phyloP scores from a whole-genome alignment of 2,888 invertebrate genomes.

The Aporophyla lueneburgensis region DNA sequence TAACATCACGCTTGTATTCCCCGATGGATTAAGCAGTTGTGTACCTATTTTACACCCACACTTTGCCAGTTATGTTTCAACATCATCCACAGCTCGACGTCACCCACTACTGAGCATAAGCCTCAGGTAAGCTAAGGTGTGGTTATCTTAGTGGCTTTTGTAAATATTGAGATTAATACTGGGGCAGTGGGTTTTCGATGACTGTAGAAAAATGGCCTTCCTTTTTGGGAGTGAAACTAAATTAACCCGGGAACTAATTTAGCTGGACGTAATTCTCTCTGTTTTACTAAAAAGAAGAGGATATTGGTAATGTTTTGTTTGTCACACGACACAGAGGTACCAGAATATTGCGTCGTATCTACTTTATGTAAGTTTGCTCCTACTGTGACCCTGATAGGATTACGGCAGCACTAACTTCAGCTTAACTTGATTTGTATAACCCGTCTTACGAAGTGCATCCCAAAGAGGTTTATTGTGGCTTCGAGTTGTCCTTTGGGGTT shows the following conservation, averaged over 20 bases:
- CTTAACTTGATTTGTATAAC: conserved; percentile 11
- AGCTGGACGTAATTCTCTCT: background rate
- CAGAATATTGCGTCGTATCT: background rate
- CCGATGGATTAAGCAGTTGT: background rate
- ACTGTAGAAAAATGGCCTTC: background rate
- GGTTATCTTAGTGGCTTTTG: background rate
- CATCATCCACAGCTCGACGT: no score
- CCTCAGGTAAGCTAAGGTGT: background rate
- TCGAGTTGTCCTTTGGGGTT: background rate
- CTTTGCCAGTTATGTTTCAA: no score
- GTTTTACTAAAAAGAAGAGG: background rate
- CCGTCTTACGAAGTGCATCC: conserved; percentile 23
- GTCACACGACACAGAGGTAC: no score
- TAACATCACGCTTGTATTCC: background rate
- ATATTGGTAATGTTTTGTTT: background rate
- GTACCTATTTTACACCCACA: background rate
- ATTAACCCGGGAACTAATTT: background rate
- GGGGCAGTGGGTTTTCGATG: background rate
- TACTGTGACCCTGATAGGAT: background rate
- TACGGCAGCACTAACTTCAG: background rate
- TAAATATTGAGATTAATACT: background rate
- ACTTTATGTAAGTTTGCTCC: background rate
- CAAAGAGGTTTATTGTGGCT: background rate
- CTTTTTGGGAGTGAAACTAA: background rate
- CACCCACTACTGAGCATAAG: no score